phyloP scores from a whole-genome alignment of 2,113 vertebrate genomes.

The Potamarius usumacintae region DNA sequence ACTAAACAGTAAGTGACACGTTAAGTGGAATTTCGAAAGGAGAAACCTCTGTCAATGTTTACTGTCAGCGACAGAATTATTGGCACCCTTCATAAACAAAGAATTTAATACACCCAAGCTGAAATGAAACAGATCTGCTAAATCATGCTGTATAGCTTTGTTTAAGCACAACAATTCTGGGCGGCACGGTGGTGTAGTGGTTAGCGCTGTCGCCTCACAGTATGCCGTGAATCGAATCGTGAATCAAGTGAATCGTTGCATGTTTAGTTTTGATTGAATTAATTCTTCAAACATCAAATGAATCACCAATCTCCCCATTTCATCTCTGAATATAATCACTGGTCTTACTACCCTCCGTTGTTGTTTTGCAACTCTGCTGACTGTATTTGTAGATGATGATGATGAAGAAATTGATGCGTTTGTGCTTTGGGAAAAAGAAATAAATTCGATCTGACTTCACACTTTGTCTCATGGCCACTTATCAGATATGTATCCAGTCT shows the following conservation, averaged over 20 bases:
- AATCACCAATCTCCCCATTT: neutral
- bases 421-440: neutral
- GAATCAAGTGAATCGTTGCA: too few species aligned
- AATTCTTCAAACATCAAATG: neutral
- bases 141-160: neutral
- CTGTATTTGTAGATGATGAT: neutral
- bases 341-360: neutral
- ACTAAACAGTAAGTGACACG: neutral
- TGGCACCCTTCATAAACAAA: neutral
- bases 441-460: neutral
- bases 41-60: neutral
- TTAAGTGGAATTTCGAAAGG: conserved; percentile 9
- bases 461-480: neutral
- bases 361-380: neutral
- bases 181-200: too few species aligned
- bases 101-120: neutral
- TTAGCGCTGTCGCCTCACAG: too few species aligned
- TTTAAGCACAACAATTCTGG: neutral
- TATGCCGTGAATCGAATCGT: too few species aligned
- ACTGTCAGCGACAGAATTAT: neutral
- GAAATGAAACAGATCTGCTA: neutral
- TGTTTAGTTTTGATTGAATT: neutral
- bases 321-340: neutral
- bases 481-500: neutral
- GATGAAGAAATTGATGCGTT: neutral